These are phyloP conservation scores for Magallana ariakensis DNA, from an alignment of 1,140 invertebrate genomes.

Conservation along the genomic window DNA sequence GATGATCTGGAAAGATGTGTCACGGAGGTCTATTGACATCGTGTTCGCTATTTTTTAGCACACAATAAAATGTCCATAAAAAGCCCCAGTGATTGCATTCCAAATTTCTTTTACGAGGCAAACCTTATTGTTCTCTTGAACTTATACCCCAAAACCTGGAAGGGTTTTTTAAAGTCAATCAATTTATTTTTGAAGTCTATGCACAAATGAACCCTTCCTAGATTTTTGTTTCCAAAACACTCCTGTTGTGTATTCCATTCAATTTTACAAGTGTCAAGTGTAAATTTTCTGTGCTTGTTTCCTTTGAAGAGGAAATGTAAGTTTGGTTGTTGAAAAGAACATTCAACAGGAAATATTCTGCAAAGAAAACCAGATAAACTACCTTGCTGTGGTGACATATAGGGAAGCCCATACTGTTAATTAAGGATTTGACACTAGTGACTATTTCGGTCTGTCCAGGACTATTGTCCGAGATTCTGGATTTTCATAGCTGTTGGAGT, in stretches of 20 bases:
- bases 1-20: constrained; percentile 27
- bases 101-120: background rate
- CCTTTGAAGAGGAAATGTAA: constrained; percentile 24
- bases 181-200: constrained; percentile 20
- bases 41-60: constrained; percentile 28
- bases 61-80: constrained; percentile 35
- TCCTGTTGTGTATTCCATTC: constrained; percentile 24
- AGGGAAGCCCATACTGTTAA: background rate
- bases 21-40: background rate
- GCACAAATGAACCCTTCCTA: background rate
- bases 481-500: background rate
- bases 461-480: background rate
- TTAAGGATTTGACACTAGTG: constrained; percentile 7
- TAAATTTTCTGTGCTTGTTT: constrained; percentile 28
- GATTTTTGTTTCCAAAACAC: background rate
- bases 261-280: constrained; percentile 18
- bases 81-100: constrained; percentile 17
- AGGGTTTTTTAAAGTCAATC: constrained; percentile 17
- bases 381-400: background rate
- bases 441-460: background rate
- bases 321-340: constrained; percentile 1
- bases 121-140: constrained; percentile 13
- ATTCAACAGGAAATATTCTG: constrained; percentile 14
- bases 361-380: background rate
- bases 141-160: background rate